Evolutionary conservation across 2,888 invertebrate genomes (phyloP).

Genomic region (Lapara coniferarum): DNA sequence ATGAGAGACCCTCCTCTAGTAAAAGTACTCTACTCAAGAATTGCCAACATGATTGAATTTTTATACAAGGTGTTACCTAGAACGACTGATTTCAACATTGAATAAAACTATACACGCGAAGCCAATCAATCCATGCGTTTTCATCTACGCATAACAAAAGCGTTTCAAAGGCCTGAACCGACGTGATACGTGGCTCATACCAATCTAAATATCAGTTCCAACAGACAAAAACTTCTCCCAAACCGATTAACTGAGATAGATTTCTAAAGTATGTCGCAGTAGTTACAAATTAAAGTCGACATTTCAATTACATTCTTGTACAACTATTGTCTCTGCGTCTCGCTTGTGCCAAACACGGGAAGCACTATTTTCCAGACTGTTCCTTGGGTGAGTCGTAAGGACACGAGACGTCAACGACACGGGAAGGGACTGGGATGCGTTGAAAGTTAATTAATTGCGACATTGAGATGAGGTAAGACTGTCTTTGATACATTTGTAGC

Average conservation of each 20-base stretch:
- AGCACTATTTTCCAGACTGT: conserved; percentile 27
- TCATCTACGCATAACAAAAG: conserved; percentile 14
- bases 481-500: too few relatives aligned
- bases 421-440: neutral
- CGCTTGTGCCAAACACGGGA: conserved; percentile 39
- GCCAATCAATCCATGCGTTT: conserved; percentile 10
- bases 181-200: conserved; percentile 11
- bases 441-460: too few relatives aligned
- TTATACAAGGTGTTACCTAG: too few relatives aligned
- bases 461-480: too few relatives aligned
- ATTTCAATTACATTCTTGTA: conserved; percentile 81
- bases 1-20: too few relatives aligned
- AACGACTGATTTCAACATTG: neutral
- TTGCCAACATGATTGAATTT: too few relatives aligned
- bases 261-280: conserved; percentile 46
- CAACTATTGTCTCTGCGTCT: conserved; percentile 66
- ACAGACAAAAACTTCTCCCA: neutral
- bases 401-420: conserved; percentile 13
- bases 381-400: conserved; percentile 16
- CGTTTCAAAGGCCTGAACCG: conserved; percentile 12
- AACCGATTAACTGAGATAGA: conserved; percentile 28
- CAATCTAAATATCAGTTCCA: conserved; percentile 4
- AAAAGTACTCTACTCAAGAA: too few relatives aligned
- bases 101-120: conserved; percentile 1
- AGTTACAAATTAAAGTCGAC: conserved; percentile 75